Evolutionary conservation across 53 echinoderm and acorn worm species (phyloP), one percentile per base, ranked within the genome.

Genomic region (Henricia sp.): DNA sequence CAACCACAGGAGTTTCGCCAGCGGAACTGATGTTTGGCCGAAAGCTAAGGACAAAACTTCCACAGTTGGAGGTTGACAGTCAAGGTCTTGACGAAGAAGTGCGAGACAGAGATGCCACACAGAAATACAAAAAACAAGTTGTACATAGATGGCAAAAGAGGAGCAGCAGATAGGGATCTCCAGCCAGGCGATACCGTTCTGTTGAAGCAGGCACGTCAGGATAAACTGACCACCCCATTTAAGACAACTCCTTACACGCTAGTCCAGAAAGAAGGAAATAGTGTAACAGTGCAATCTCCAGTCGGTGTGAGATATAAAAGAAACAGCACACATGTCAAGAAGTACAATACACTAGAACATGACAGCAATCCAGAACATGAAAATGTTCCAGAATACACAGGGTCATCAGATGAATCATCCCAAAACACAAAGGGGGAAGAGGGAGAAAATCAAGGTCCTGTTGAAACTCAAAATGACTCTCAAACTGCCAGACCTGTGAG

Each of bases 301-400:
- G 51, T 68, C 12, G 89, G 84, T 27, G 53, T 39, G 9, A 58
- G 37, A 52, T 75, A 84, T 57, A 83, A 74, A 75, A 37, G 89
- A 84, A 74, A 89, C 39, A 73, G 66, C 16, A 64, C 84, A 43
- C 83, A 88, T 83, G 82, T 88, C 1, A 59, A 88, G 55, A 71
- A 60, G 19, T 88, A 77, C 33, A 26, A 77, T 42, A 67, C 68
- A 67, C 53, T 53, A 44, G 13, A 44, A 6, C 6, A 44, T 44
- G 3, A 53, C 53, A 53, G 53, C 21, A 16, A 17, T 53, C 16
- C 53, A 53, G n/a, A n/a, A n/a, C n/a, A n/a, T n/a, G n/a, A n/a
- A n/a, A n/a, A n/a, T n/a, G n/a, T n/a, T n/a, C n/a, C n/a, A n/a
- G n/a, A n/a, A n/a, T n/a, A n/a, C n/a, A n/a, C n/a, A n/a, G n/a